Evolutionary conservation across 2,888 invertebrate genomes (phyloP), one percentile per base, ranked within the genome.

Genomic region (Metopia argyrocephala): DNA sequence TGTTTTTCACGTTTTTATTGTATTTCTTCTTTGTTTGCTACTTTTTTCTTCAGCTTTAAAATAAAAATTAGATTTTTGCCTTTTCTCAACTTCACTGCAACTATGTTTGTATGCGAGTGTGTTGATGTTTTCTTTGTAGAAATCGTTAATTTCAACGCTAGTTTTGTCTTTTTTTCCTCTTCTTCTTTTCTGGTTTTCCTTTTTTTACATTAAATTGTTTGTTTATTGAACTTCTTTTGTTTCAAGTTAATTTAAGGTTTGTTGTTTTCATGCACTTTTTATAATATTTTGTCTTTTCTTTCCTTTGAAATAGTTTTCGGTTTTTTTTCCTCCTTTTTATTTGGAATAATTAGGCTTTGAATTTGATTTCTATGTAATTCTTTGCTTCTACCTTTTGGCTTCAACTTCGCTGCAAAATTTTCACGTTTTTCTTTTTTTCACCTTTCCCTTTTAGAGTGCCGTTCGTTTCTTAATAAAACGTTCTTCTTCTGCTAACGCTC

Each of bases 351-450:
- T 15, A n/a, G 48, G 20, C 28, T 56, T 71, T 59, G 62, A 38
- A 12, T 56, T 54, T 50, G 12, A 20, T 66, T 76, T 75, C 31
- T 57, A 21, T 18, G n/a, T 45, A 52, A 71, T 82, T 38, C 38
- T 75, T 84, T 82, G 79, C 83, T 79, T 82, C 83, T 83, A 66
- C 73, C 57, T 80, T 78, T 66, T 25, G 70, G 65, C 50, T 75
- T 54, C 64, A 75, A 59, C 75, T 82, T 80, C 78, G 78, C 69
- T 83, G 84, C 83, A 83, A 80, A 82, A 82, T 83, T 79, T 83
- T 83, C 80, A 83, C 78, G 80, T 74, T 82, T 78, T 82, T 76
- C 76, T 68, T 76, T 59, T 56, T 64, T 50, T 65, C 54, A 12
- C 71, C 54, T 62, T 64, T 79, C 64, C 64, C 65, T 66, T 75